Evolutionary conservation across 2,113 vertebrate genomes (phyloP), one percentile per base, ranked within the genome.

Genomic region (Urocitellus parryii): DNA sequence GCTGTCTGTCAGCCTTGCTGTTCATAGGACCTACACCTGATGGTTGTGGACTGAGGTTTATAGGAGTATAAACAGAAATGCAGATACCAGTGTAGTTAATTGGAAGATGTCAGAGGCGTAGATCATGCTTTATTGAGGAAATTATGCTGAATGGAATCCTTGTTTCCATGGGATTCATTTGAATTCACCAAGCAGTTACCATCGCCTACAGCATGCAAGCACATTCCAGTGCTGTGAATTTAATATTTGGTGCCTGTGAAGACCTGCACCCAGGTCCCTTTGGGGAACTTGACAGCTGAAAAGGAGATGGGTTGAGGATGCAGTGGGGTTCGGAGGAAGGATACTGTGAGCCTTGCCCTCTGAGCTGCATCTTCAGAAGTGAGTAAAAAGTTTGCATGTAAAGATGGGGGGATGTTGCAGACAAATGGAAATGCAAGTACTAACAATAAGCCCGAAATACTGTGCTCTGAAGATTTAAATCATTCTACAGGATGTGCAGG

Each of bases 51-150:
- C 4, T 61, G 73, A 73, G 17, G 6, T 37, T 87, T 93, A n/a
- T 39, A 86, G 37, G 45, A 76, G 2, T 27, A 61, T 42, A 42
- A 72, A n/a, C 70, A 90, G 45, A 70, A 81, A 27, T 58, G 7
- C n/a, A 90, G 12, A 72, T 24, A 34, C 17, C n/a, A 22, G 4
- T 72, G 48, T 86, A 45, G 67, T 85, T 92, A 34, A 39, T 25
- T 91, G 11, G 42, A 85, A 48, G 51, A 77, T 65, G 32, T 51
- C n/a, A 73, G 79, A 91, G 56, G 51, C 22, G 58, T 56, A 85
- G 39, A 83, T 83, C 32, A 34, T 87, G 11, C 90, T 96, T 81
- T 20, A 72, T 29, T 63, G 65, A 93, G 81, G 70, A 86, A 91
- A 88, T 74, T 61, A 42, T 29, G 8, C 67, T 16, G 65, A 48